Base-by-base conservation (phyloP, 1,140 invertebrate species). In the Asbolus verrucosus region DNA sequence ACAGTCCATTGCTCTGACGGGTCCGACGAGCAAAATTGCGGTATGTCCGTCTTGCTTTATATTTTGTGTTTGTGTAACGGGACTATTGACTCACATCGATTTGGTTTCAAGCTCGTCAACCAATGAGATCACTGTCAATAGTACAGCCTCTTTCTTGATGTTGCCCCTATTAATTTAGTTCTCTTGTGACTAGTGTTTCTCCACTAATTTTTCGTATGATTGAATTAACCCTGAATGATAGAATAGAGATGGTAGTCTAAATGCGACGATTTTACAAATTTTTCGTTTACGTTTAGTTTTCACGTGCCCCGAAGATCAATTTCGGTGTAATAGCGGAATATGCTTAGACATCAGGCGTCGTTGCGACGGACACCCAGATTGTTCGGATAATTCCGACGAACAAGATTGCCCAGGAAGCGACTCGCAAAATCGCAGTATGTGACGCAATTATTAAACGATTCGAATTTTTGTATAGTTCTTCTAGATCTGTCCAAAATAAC, bases 301-400 rank as follows among this genome's bases (percentile, higher is more conserved):
- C 21, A 27, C 19, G 21, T 54, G 46, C 27, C 46, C 46, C 24
- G 21, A 27, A 54, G 46, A 54, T 24, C 46, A 54, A 8, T 85
- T 86, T 79, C 82, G 81, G 54, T 88, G 87, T 70, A 74, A 75
- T 14, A 82, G 80, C 41, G 86, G 87, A 18, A 80, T 82, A 70
- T 88, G 87, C 41, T 81, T 88, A 5, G 81, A 78, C 62, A 50
- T 76, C 2, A 79, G 80, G 39, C 80, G 81, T 65, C 75, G 84
- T 19, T 92, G 91, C 77, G 85, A 93, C 79, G 85, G 87, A 65
- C 79, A 84, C 27, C 77, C 79, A 24, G 89, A 93, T 76, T 93
- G 92, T 79, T 70, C 75, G 9, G 89, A 91, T 76, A 84, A 85
- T 66, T 87, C 87, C 31, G 92, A 94, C 83, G 92, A 94, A 83